These are phyloP conservation scores for Megalopta genalis DNA, from an alignment of 1,140 invertebrate genomes.

Conservation along the genomic window DNA sequence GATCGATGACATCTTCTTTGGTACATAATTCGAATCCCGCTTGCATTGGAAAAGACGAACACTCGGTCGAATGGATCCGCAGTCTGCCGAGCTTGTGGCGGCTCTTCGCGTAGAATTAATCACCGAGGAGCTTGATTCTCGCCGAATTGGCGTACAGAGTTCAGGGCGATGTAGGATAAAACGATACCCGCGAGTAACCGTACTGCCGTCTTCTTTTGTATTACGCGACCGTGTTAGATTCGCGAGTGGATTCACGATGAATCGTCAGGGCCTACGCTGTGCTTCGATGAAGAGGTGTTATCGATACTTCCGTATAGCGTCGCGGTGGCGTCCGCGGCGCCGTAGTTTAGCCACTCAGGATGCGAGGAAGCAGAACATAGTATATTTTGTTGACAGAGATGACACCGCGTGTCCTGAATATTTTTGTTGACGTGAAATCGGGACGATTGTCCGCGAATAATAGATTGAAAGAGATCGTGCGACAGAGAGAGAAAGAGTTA, in stretches of 20 bases:
- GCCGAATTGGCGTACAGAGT: background rate
- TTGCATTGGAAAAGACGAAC: too few species aligned
- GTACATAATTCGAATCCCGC: too few species aligned
- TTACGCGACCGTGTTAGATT: background rate
- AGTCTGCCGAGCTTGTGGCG: too few species aligned
- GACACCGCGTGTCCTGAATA: slow-evolving; percentile 70
- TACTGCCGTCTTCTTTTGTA: slow-evolving; percentile 20
- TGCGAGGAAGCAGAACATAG: slow-evolving; percentile 50
- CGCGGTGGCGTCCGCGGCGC: slow-evolving; percentile 2
- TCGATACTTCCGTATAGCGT: slow-evolving; percentile 14
- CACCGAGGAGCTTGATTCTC: background rate
- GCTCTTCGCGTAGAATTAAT: too few species aligned
- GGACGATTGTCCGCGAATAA: slow-evolving; percentile 36
- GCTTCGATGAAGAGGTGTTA: slow-evolving; percentile 26
- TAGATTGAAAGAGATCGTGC: background rate
- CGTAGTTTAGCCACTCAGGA: slow-evolving; percentile 57
- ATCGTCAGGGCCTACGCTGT: slow-evolving; percentile 58
- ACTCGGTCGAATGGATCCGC: background rate
- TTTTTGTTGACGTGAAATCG: slow-evolving; percentile 73
- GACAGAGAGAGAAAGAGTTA: too few species aligned
- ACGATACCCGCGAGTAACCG: background rate
- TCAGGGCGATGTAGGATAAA: background rate
- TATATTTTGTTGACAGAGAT: slow-evolving; percentile 72
- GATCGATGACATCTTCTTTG: too few species aligned
- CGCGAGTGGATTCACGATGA: background rate